These are phyloP conservation scores for Pavo muticus DNA, from an alignment of 2,113 vertebrate species.

Conservation along the genomic window DNA sequence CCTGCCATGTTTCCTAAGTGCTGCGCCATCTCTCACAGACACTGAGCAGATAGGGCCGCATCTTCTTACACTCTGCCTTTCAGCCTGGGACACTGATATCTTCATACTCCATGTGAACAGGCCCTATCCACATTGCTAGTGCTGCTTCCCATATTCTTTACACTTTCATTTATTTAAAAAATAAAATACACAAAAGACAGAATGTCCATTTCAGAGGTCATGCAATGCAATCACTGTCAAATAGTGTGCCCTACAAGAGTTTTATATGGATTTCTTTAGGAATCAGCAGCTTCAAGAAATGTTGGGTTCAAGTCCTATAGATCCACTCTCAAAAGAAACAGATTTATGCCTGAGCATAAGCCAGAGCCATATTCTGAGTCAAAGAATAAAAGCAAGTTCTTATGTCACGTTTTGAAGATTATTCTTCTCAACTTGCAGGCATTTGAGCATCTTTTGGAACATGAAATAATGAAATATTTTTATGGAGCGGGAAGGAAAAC, in stretches of 20 bases:
- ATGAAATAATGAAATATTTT: conserved; percentile 11
- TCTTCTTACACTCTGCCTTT: neutral
- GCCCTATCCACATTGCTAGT: neutral
- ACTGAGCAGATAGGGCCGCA: neutral
- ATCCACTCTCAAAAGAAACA: neutral
- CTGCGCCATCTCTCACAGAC: neutral
- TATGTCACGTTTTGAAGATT: neutral
- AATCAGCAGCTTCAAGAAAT: conserved; percentile 5
- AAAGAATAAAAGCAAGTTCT: conserved; percentile 16
- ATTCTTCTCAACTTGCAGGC: neutral
- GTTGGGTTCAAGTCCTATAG: neutral
- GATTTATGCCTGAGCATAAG: neutral
- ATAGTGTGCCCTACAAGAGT: neutral
- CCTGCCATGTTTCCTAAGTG: neutral
- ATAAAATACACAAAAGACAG: neutral
- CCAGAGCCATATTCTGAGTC: neutral
- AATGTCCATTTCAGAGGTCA: neutral
- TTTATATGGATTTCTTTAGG: neutral
- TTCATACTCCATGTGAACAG: neutral
- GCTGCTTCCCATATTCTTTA: neutral
- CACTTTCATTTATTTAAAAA: neutral
- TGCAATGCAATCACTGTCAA: neutral
- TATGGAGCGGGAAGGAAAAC: neutral
- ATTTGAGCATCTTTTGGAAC: neutral
- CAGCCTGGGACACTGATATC: neutral